These are phyloP conservation scores for Scomberomorus guttatus DNA, from an alignment of 2,797 vertebrate genomes.

Conservation along the genomic window DNA sequence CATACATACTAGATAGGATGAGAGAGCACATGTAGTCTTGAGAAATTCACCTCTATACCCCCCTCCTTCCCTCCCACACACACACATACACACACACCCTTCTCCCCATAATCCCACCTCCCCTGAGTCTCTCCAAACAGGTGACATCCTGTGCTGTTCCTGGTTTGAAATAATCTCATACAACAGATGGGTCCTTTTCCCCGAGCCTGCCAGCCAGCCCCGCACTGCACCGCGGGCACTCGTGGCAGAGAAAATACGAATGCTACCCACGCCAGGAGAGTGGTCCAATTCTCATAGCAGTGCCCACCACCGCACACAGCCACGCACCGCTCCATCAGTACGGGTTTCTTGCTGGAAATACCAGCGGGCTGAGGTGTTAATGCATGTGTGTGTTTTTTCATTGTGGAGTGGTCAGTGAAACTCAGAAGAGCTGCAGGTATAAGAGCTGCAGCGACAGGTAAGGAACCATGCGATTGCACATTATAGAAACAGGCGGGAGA, in stretches of 20 bases:
- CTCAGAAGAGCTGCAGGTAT: background rate
- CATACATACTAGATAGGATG: background rate
- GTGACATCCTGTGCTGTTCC: conserved; percentile 79
- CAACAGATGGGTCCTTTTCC: conserved; percentile 82
- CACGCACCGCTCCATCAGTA: background rate
- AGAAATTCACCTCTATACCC: conserved; percentile 45
- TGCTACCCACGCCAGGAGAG: conserved; percentile 62
- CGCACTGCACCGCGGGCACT: conserved; percentile 65
- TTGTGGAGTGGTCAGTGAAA: background rate
- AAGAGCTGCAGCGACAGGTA: conserved; percentile 31
- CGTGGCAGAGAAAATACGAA: conserved; percentile 68
- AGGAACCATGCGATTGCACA: conserved; percentile 2
- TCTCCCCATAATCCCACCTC: conserved; percentile 64
- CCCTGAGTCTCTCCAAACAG: conserved; percentile 75
- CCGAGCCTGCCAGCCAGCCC: conserved; percentile 69
- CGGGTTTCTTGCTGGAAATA: conserved; percentile 38
- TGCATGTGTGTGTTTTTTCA: background rate
- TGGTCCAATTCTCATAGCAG: conserved; percentile 67
- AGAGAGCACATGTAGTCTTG: conserved; percentile 49
- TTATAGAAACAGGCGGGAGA: background rate
- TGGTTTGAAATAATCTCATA: conserved; percentile 81
- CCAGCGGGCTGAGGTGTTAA: conserved; percentile 28
- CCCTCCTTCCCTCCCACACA: background rate
- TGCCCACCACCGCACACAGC: conserved; percentile 40
- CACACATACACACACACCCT: background rate